A percentile compares a stretch with the other conserved stretches of the same genome.
phyloP scores from a whole-genome alignment of 2,888 invertebrate genomes.

The Neria commutata region DNA sequence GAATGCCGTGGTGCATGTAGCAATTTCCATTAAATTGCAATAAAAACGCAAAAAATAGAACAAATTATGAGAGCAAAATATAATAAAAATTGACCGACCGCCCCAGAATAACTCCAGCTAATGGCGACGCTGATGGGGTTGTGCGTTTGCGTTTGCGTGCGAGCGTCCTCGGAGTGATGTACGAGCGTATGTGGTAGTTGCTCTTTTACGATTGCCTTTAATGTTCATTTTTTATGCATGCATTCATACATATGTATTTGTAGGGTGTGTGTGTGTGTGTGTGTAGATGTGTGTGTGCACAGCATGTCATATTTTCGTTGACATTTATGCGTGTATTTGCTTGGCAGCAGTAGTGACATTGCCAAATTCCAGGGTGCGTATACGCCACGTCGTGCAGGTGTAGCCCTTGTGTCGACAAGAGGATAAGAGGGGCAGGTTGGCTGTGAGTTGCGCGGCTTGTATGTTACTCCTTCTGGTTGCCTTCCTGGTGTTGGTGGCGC shows the following conservation, averaged over 20 bases:
- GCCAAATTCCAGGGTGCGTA: background rate
- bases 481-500: too few relatives aligned
- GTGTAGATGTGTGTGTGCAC: background rate
- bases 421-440: too few relatives aligned
- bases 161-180: too few relatives aligned
- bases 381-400: background rate
- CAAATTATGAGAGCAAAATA: constrained; percentile 47
- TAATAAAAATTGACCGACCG: constrained; percentile 41
- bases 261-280: background rate
- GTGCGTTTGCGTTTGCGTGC: too few relatives aligned
- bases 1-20: constrained; percentile 27
- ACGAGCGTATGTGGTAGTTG: constrained; percentile 1
- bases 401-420: background rate
- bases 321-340: constrained; percentile 6
- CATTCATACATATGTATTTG: background rate
- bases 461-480: too few relatives aligned
- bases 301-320: background rate
- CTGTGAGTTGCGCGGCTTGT: too few relatives aligned
- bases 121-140: constrained; percentile 29
- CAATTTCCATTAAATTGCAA: constrained; percentile 50
- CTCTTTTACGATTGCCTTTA: background rate
- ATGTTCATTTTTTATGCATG: background rate
- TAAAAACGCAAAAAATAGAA: constrained; percentile 31
- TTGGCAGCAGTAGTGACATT: background rate
- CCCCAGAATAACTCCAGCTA: constrained; percentile 13